These are phyloP conservation scores for Nemopilema nomurai DNA, from an alignment of 30 jellyfish, hydroid and myxozoan genomes.

Conservation along the genomic window DNA sequence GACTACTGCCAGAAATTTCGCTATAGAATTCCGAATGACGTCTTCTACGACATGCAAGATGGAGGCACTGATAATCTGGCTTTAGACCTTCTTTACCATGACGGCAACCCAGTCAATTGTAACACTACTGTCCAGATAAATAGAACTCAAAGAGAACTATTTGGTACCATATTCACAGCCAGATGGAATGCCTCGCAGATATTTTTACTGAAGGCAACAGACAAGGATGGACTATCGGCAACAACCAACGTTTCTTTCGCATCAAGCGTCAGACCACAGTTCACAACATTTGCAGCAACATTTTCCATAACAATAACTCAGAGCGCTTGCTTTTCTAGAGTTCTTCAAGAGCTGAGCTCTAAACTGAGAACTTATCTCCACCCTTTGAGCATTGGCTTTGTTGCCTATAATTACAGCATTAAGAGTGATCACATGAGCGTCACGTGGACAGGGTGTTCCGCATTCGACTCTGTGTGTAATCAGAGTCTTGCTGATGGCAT, in stretches of 20 bases:
- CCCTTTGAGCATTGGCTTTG: neutral
- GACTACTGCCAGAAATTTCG: slow-evolving; percentile 19
- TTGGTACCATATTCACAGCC: neutral
- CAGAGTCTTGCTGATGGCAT: neutral
- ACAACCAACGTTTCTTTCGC: slow-evolving; percentile 13
- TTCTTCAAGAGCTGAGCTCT: neutral
- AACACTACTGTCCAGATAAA: slow-evolving; percentile 31
- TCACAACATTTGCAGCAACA: slow-evolving; percentile 22
- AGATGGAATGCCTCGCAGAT: neutral
- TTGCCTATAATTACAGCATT: neutral
- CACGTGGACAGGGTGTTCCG: slow-evolving; percentile 58
- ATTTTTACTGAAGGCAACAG: slow-evolving; percentile 36
- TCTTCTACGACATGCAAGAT: slow-evolving; percentile 59
- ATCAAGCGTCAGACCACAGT: neutral
- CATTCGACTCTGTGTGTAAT: slow-evolving; percentile 7
- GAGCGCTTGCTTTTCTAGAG: neutral
- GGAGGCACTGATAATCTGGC: slow-evolving; percentile 37
- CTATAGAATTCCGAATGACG: slow-evolving; percentile 49
- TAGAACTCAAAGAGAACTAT: slow-evolving; percentile 28
- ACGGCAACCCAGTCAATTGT: slow-evolving; percentile 22
- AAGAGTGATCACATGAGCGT: neutral
- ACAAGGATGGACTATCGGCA: slow-evolving; percentile 46
- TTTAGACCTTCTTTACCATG: neutral
- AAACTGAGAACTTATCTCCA: slow-evolving; percentile 18
- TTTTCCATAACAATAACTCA: neutral